Conservation (phyloP, 2,888 invertebrate genomes). For the Lordiphosa fenestrarum region DNA sequence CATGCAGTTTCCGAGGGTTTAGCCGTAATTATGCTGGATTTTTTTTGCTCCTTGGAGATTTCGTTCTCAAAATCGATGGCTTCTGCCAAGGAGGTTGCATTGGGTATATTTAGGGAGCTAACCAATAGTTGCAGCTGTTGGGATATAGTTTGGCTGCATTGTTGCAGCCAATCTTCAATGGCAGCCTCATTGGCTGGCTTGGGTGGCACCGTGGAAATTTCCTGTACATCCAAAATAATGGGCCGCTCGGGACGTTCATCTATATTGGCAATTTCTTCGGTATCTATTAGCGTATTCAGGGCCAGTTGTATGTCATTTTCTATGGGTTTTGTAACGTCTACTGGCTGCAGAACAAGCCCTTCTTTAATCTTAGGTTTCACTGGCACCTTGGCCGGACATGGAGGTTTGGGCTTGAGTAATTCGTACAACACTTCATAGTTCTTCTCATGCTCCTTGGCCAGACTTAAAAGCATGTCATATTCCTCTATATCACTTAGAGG, state of each 20-base stretch:
- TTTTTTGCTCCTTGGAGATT: slow-evolving; percentile 8
- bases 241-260: slow-evolving; percentile 10
- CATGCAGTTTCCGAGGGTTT: slow-evolving; percentile 7
- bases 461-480: slow-evolving; percentile 13
- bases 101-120: neutral
- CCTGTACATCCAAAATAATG: slow-evolving; percentile 5
- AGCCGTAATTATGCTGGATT: neutral
- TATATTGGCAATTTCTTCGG: no score
- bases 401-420: neutral
- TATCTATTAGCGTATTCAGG: neutral
- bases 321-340: no score
- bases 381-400: neutral
- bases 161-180: slow-evolving; percentile 22
- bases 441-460: slow-evolving; percentile 2
- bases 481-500: slow-evolving; percentile 22
- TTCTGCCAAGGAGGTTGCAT: neutral
- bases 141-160: slow-evolving; percentile 12
- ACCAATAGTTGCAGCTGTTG: slow-evolving; percentile 5
- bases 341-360: no score
- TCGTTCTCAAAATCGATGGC: slow-evolving; percentile 16
- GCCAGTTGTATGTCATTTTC: no score
- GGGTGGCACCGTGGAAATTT: slow-evolving; percentile 5
- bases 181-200: slow-evolving; percentile 12
- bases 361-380: neutral
- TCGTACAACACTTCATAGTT: slow-evolving; percentile 1